Conservation (phyloP, 2,797 vertebrate species). For the Hybognathus amarus region DNA sequence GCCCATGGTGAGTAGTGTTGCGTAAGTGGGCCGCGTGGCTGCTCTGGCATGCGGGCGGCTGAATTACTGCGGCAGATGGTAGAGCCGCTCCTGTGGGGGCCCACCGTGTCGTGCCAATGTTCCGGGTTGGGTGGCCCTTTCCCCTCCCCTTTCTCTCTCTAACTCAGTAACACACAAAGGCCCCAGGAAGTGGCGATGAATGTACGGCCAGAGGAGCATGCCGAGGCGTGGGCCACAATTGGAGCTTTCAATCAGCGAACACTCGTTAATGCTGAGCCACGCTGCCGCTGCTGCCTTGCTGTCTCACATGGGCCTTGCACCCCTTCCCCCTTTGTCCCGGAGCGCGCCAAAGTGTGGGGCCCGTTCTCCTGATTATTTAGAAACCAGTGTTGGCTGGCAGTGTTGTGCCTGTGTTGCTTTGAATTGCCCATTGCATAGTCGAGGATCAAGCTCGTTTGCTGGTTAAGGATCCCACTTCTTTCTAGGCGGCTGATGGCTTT, state of each 20-base stretch:
- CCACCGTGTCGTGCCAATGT: conserved; percentile 70
- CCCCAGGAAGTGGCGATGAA: conserved; percentile 79
- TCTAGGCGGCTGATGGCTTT: conserved; percentile 53
- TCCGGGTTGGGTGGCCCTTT: conserved; percentile 73
- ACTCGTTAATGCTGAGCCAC: conserved; percentile 66
- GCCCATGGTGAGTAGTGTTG: conserved; percentile 64
- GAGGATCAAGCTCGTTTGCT: conserved; percentile 64
- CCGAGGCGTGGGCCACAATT: conserved; percentile 75
- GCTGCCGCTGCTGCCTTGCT: conserved; percentile 60
- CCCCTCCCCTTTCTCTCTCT: conserved; percentile 51
- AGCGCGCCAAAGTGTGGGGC: conserved; percentile 65
- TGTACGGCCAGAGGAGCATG: conserved; percentile 69
- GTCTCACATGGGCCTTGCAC: conserved; percentile 59
- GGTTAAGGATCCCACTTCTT: conserved; percentile 58
- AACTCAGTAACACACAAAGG: conserved; percentile 73
- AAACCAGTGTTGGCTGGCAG: conserved; percentile 62
- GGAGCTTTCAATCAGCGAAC: conserved; percentile 74
- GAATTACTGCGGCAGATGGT: conserved; percentile 83
- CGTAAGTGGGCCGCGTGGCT: conserved; percentile 71
- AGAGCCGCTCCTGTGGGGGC: conserved; percentile 65
- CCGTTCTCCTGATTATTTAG: conserved; percentile 63
- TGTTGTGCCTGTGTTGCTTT: conserved; percentile 60
- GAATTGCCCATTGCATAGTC: conserved; percentile 59
- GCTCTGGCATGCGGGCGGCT: conserved; percentile 77
- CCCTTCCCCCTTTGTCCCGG: conserved; percentile 60